Conservation (phyloP, 1,140 invertebrate species). For the Propsilocerus akamusi region DNA sequence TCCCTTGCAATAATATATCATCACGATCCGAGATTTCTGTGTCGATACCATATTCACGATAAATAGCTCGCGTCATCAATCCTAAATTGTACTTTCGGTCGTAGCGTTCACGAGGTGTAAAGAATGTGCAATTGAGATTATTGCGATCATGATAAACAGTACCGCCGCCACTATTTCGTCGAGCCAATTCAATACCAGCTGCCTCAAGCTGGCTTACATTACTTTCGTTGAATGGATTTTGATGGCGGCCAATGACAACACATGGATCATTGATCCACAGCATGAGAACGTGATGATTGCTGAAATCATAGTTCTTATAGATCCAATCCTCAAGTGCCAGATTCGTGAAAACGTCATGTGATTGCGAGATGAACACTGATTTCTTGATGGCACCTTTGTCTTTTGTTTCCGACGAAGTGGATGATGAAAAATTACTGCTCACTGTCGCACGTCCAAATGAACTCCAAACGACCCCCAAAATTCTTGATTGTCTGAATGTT, state of each 20-base stretch:
- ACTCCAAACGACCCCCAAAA: no score
- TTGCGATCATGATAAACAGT: slow-evolving; percentile 91
- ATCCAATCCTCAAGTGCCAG: slow-evolving; percentile 90
- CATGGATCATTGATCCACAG: slow-evolving; percentile 84
- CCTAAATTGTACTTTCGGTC: slow-evolving; percentile 70
- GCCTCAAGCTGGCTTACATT: slow-evolving; percentile 45
- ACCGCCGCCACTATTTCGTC: slow-evolving; percentile 89
- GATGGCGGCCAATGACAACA: slow-evolving; percentile 89
- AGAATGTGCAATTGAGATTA: slow-evolving; percentile 85
- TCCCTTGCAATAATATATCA: slow-evolving; percentile 61
- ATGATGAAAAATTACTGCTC: background rate
- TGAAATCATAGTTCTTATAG: slow-evolving; percentile 68
- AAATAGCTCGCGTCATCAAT: slow-evolving; percentile 60
- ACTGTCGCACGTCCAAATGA: no score
- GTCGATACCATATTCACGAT: slow-evolving; percentile 57
- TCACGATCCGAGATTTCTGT: slow-evolving; percentile 55
- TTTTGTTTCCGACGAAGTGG: background rate
- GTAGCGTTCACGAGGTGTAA: slow-evolving; percentile 57
- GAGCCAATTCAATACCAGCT: slow-evolving; percentile 48
- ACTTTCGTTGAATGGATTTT: slow-evolving; percentile 90
- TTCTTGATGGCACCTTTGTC: slow-evolving; percentile 39
- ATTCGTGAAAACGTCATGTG: slow-evolving; percentile 75
- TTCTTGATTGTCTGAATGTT: no score
- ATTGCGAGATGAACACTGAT: slow-evolving; percentile 82
- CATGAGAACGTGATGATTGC: slow-evolving; percentile 62